Base-by-base conservation (phyloP, 1,140 invertebrate species). In the Phthorimaea operculella region DNA sequence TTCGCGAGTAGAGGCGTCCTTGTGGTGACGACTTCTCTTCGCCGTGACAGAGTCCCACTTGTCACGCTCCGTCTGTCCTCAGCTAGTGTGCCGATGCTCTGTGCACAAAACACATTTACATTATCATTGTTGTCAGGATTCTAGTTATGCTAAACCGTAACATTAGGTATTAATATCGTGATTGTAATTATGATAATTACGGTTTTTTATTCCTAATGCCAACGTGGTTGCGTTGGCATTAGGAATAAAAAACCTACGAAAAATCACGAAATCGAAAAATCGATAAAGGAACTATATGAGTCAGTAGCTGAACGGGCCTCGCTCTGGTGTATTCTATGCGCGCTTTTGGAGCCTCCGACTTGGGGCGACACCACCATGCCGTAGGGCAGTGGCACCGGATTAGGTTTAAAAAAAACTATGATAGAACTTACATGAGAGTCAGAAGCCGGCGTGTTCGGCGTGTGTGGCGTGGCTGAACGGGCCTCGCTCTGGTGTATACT, bases 11-110 rank as follows among this genome's bases (percentile, higher is more conserved):
- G 85, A 0, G 93, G 93, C 34, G 93, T 94, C 64, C 93, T 87
- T 11, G 94, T 93, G 8, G 93, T 94, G 15, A 95, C 93, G 9
- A 94, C 91, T 78, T 95, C 93, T 59, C 92, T 87, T 62, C 80
- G 75, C 45, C 79, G 63, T 5, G 81, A 76, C 15, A 83, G 55
- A 9, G 78, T 84, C 0, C 81, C 81, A 51, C 81, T 81, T 7
- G 79, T 79, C 7, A 83, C 69, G 55, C 79, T 81, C n/a, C 79
- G 68, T 9, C 79, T 65, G 45, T 84, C 81, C 4, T 82, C 81
- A 0, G 74, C 72, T 45, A 84, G 52, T 12, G 72, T 80, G 21
- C 79, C 76, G 55, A 84, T 84, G 51, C 81, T 84, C 81, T 84
- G 66, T 47, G 36, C 12, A 17, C 4, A 39, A 39, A 39, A 39